A percentile compares a stretch with the other conserved stretches of the same genome.
Evolutionary conservation across 2,888 invertebrate species (phyloP).

Genomic region (Platerodrilus igneus): DNA sequence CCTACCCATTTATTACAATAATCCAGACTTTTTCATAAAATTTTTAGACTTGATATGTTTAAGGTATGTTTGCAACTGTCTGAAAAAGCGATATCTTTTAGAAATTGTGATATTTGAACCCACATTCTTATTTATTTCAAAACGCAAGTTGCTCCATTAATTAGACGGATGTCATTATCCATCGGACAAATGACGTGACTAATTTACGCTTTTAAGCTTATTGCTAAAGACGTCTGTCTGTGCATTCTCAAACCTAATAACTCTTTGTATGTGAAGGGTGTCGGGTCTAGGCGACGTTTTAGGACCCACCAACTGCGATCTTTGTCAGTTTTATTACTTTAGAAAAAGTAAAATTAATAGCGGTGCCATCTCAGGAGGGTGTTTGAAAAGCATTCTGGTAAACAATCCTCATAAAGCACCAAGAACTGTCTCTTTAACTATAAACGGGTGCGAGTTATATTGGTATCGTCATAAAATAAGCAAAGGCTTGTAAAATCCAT

Average conservation of each 20-base stretch:
- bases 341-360: constrained; percentile 31
- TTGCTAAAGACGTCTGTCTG: constrained; percentile 19
- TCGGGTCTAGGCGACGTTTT: constrained; percentile 15
- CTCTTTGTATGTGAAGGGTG: constrained; percentile 18
- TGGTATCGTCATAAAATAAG: too few relatives aligned
- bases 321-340: constrained; percentile 31
- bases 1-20: too few relatives aligned
- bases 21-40: too few relatives aligned
- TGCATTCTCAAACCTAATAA: constrained; percentile 24
- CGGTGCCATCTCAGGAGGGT: constrained; percentile 17
- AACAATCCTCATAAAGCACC: constrained; percentile 21
- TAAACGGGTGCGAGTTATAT: too few relatives aligned
- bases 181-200: too few relatives aligned
- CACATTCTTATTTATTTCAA: too few relatives aligned
- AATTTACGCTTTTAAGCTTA: constrained; percentile 17
- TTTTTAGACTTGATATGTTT: too few relatives aligned
- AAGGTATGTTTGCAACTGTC: too few relatives aligned
- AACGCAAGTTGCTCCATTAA: neutral
- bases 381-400: constrained; percentile 11
- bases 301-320: constrained; percentile 15
- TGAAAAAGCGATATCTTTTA: too few relatives aligned
- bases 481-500: too few relatives aligned
- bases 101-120: too few relatives aligned
- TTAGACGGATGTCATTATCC: constrained; percentile 9
- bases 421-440: constrained; percentile 9